A percentile compares a stretch with the other conserved stretches of the same genome.
Conservation (phyloP, 1,140 invertebrate genomes). For the Megalonaias nervosa region DNA sequence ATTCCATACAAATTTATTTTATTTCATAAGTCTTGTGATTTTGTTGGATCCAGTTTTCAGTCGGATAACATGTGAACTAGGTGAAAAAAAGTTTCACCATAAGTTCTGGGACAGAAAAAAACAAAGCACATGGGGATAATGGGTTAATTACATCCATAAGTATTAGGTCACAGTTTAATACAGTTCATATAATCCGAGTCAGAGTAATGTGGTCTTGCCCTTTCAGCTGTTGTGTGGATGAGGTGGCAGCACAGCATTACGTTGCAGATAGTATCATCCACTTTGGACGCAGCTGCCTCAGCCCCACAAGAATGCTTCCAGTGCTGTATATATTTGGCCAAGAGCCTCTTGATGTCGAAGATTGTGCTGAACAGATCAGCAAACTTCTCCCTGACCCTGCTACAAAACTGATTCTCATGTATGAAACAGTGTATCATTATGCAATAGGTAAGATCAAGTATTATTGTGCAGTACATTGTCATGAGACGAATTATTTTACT, state of each 20-base stretch:
- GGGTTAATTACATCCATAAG: background rate
- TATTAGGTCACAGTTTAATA: background rate
- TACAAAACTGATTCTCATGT: slow-evolving; percentile 78
- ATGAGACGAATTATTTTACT: background rate
- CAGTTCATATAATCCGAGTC: background rate
- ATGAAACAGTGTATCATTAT: slow-evolving; percentile 82
- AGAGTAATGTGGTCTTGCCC: slow-evolving; percentile 4
- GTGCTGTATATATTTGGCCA: slow-evolving; percentile 75
- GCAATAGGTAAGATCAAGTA: slow-evolving; percentile 74
- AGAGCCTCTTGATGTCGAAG: slow-evolving; percentile 46
- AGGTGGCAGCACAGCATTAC: slow-evolving; percentile 88
- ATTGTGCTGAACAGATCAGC: slow-evolving; percentile 53
- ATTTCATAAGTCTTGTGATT: too few species aligned
- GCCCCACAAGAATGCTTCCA: slow-evolving; percentile 77
- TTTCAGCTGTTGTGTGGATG: slow-evolving; percentile 92
- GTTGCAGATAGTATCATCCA: slow-evolving; percentile 91
- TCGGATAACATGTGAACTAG: too few species aligned
- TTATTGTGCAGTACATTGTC: background rate
- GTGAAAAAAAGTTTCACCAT: too few species aligned
- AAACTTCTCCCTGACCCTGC: slow-evolving; percentile 50
- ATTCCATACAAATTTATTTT: too few species aligned
- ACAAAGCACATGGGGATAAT: background rate
- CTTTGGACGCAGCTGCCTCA: slow-evolving; percentile 91
- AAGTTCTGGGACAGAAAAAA: background rate
- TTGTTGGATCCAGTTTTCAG: too few species aligned